Evolutionary conservation across 2,113 vertebrate species (phyloP).

Genomic region (Rhinolophus sinicus): DNA sequence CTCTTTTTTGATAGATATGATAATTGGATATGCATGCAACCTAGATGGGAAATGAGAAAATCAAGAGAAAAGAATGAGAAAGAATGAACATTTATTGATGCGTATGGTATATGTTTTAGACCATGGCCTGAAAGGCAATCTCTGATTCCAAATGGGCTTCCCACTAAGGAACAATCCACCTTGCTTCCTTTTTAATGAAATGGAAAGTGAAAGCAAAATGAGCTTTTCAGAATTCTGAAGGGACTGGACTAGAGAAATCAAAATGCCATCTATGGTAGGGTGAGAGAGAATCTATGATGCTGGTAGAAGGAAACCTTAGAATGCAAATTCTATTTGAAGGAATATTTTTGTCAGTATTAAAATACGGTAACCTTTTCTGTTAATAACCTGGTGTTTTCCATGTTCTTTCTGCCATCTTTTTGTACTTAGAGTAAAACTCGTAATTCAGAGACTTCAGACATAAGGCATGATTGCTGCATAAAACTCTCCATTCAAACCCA

Average conservation of each 20-base stretch:
- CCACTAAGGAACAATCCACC: not conserved
- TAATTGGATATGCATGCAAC: not conserved
- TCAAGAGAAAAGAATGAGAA: not conserved
- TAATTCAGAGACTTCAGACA: not conserved
- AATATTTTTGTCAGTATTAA: conserved; percentile 38
- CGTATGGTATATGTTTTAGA: not conserved
- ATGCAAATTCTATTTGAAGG: not conserved
- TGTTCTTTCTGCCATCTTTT: not conserved
- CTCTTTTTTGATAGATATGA: not conserved
- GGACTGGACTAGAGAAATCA: not conserved
- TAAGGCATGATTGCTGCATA: not conserved
- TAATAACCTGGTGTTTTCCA: not conserved
- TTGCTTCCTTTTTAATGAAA: conserved; percentile 25
- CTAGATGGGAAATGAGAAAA: not conserved
- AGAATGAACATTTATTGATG: not conserved
- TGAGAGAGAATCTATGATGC: not conserved
- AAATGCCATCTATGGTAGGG: not conserved
- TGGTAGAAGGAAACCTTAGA: not conserved
- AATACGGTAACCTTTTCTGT: not conserved
- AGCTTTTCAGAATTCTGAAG: not conserved
- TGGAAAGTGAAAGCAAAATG: not conserved
- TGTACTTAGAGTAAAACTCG: not conserved
- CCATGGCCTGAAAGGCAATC: not conserved
- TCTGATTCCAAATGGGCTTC: conserved; percentile 5
- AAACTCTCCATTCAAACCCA: not conserved